These are phyloP conservation scores for Engraulis encrasicolus DNA, from an alignment of 2,113 vertebrate genomes.

Conservation along the genomic window DNA sequence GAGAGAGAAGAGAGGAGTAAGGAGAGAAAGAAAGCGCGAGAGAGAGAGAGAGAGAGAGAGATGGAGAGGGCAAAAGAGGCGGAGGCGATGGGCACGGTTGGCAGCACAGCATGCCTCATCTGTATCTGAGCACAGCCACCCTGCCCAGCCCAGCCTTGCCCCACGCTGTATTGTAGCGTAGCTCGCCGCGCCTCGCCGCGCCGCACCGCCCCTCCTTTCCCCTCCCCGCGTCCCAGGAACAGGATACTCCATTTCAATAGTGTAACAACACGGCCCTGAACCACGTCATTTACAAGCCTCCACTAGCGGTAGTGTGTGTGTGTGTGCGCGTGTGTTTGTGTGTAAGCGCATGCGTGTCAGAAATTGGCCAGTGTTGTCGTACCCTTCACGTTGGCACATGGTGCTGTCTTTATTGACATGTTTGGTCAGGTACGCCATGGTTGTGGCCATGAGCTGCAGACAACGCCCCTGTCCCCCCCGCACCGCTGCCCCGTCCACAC, in stretches of 20 bases:
- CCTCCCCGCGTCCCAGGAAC: not conserved
- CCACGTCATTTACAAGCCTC: not conserved
- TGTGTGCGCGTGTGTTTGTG: not conserved
- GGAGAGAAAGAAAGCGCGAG: not conserved
- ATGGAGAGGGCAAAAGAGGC: conserved; percentile 12
- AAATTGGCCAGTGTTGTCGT: not conserved
- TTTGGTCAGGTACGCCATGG: not conserved
- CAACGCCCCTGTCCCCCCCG: not conserved
- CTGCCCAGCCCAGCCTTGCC: too few relatives aligned
- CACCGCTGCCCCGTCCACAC: too few relatives aligned
- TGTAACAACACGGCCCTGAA: not conserved
- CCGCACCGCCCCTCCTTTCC: too few relatives aligned
- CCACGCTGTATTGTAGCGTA: too few relatives aligned
- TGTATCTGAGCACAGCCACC: not conserved
- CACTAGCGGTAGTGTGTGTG: not conserved
- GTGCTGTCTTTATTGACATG: not conserved
- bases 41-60: not conserved
- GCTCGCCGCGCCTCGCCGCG: too few relatives aligned
- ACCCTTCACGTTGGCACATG: not conserved
- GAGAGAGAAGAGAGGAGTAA: not conserved
- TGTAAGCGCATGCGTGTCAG: not conserved
- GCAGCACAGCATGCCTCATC: conserved; percentile 22
- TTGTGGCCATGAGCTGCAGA: not conserved
- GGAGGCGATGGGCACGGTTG: conserved; percentile 19
- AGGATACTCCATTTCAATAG: not conserved